Base-by-base conservation (phyloP, 2,797 vertebrate species). In the Otolemur crassicaudatus region DNA sequence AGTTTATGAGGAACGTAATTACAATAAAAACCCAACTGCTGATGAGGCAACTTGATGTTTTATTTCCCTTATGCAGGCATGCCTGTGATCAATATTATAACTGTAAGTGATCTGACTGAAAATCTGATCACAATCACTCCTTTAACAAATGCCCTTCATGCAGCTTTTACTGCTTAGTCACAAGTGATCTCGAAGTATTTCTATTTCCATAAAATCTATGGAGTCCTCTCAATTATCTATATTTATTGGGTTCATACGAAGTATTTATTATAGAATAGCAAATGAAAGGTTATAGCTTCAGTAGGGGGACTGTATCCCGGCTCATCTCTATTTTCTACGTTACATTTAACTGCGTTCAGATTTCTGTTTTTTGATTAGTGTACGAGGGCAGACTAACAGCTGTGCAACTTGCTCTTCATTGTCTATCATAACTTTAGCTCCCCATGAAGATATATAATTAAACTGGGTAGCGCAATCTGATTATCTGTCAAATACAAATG, bases 401-500 rank as follows among this genome's bases (percentile, higher is more conserved):
- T 82, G 3, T 95, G 43, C 27, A 81, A 95, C 73, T 85, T 81
- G 67, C 43, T 40, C 37, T 95, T 96, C 87, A 31, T 94, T 75
- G 95, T 92, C 94, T 60, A 37, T 91, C 90, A 93, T 95, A 97
- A 97, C 97, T 97, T 91, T 90, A 97, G 73, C 67, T 96, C 76
- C 81, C 94, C 40, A 60, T 0, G 23, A 93, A 92, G 95, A 97
- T 94, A 87, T 17, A 90, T 97, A 97, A 97, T 97, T 97, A 97
- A 87, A 89, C 49, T 90, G 94, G 91, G 84, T 90, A 96, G n/a
- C 81, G 31, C 73, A 96, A 84, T 95, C 91, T 95, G 92, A 97
- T 97, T 97, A 96, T 96, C 95, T 97, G 93, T 97, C 93, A 97
- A 85, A 97, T 96, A 94, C 76, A 97, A 95, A 96, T 96, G 83